Base-by-base conservation (phyloP, 2,113 vertebrate genomes). In the Myrmophylax atrothorax region DNA sequence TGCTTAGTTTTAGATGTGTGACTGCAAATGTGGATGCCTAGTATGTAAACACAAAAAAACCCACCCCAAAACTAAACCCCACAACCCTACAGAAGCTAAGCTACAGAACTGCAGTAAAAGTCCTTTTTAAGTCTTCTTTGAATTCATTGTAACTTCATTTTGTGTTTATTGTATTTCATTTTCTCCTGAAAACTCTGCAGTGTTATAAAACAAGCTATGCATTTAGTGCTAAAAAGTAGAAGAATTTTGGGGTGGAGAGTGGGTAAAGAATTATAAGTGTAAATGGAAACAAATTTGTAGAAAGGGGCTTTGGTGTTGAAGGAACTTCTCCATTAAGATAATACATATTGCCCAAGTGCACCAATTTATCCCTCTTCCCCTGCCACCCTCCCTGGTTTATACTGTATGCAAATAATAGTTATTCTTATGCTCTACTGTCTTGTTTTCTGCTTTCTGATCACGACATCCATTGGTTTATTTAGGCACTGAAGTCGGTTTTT, bases 321-420 rank as follows among this genome's bases (percentile, higher is more conserved):
- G 40, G 58, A 83, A 38, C 33, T 56, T 64, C 9, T 72, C 9
- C 23, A 18, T 68, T 64, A 31, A 55, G 23, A 7, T 9, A 3
- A 4, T 55, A 7, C 18, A 7, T 70, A 24, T 58, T 58, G 17
- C 50, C 37, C 11, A 37, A 78, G 19, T 10, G 5, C 17, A 29
- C 11, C 14, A 62, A 1, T 62, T 49, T 73, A 56, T 7, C 6
- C 16, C 3, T n/a, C 14, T 35, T 53, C 40, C 35, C 19, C 14
- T 10, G 5, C 5, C 10, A 4, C 3, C 2, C 8, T 8, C 1
- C 4, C 2, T 23, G 46, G 18, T 13, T 6, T 72, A 29, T 52
- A 12, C 12, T 46, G 3, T 31, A 64, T 20, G 24, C 23, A 42
- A 15, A 31, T 74, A 31, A 26, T 74, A 31, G 24, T 14, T 87